Evolutionary conservation across 2,113 vertebrate species (phyloP).

Genomic region (Scatophagus argus): DNA sequence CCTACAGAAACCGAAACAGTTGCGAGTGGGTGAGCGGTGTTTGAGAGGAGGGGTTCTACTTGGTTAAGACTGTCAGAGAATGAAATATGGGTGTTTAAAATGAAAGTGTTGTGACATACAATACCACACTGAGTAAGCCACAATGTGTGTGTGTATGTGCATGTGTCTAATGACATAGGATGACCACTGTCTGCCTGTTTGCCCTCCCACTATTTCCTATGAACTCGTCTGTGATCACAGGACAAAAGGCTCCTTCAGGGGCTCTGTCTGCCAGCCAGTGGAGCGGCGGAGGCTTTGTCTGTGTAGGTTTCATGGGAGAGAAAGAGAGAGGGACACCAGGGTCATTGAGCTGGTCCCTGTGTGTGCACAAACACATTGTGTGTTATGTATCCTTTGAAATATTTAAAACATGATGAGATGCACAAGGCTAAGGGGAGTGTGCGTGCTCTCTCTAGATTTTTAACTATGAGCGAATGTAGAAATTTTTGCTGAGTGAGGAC

Average conservation of each 20-base stretch:
- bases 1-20: conserved; percentile 20
- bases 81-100: conserved; percentile 70
- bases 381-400: neutral
- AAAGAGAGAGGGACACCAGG: neutral
- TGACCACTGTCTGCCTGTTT: conserved; percentile 66
- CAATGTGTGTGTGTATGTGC: conserved; percentile 32
- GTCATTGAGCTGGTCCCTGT: neutral
- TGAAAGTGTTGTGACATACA: conserved; percentile 75
- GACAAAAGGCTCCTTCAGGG: conserved; percentile 74
- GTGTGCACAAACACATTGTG: neutral
- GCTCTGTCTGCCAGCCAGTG: conserved; percentile 42
- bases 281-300: conserved; percentile 58
- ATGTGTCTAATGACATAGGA: conserved; percentile 69
- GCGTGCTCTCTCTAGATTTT: too few relatives aligned
- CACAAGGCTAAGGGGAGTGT: neutral
- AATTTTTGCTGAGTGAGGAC: neutral
- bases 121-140: conserved; percentile 55
- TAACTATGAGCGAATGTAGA: neutral
- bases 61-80: conserved; percentile 58
- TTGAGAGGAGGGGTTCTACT: conserved; percentile 12
- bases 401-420: neutral
- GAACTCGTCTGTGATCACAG: conserved; percentile 58
- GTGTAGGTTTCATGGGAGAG: neutral
- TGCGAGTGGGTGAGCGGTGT: conserved; percentile 10
- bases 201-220: conserved; percentile 74